phyloP scores from a whole-genome alignment of 1,140 invertebrate genomes.

The Bombus fervidus region DNA sequence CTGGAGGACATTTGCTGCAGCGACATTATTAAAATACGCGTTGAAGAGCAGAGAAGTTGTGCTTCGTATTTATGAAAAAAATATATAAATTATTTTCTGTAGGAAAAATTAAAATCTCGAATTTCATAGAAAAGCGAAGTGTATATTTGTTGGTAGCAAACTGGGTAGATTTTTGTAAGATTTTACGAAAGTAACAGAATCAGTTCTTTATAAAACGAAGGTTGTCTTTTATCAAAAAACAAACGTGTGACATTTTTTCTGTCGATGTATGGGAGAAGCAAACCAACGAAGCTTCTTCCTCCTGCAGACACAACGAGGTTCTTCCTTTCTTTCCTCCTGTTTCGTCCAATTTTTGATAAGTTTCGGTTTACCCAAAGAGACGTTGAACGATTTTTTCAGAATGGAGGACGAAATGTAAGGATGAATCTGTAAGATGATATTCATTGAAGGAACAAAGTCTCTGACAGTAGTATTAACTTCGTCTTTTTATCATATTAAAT shows the following conservation, averaged over 20 bases:
- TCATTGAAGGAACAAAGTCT: not conserved
- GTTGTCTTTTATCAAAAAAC: not conserved
- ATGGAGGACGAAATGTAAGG: constrained; percentile 57
- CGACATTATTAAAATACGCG: constrained; percentile 1
- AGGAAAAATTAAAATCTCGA: too few species aligned
- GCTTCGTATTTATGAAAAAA: not conserved
- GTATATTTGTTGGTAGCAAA: not conserved
- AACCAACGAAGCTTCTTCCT: constrained; percentile 60
- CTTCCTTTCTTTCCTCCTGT: not conserved
- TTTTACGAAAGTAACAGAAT: not conserved
- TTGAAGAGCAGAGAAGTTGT: not conserved
- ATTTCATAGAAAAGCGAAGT: too few species aligned
- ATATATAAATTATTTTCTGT: too few species aligned
- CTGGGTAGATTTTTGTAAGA: not conserved
- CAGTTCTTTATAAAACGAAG: not conserved
- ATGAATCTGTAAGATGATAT: constrained; percentile 47
- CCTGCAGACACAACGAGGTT: not conserved
- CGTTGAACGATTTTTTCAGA: constrained; percentile 60
- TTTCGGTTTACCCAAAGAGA: constrained; percentile 46
- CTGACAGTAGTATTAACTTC: not conserved
- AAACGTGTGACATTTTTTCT: constrained; percentile 34
- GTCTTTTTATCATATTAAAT: not conserved
- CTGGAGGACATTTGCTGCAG: not conserved
- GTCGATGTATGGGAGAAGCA: not conserved
- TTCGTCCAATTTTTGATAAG: not conserved